phyloP scores from a whole-genome alignment of 2,888 invertebrate species.

The Ommatoiulus sabulosus region DNA sequence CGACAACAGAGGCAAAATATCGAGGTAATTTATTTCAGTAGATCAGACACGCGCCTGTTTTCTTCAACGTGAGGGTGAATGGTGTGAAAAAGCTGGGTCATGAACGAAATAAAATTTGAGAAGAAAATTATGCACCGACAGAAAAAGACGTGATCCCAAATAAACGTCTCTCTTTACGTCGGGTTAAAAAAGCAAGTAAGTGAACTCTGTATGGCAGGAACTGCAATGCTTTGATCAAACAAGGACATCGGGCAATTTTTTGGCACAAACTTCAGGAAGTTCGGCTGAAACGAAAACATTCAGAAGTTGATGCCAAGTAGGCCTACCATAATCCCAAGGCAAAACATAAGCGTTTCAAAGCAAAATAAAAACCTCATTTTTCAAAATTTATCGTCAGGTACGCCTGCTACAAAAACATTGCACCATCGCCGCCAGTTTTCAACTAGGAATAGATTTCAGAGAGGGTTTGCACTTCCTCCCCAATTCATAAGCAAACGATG shows the following conservation, averaged over 20 bases:
- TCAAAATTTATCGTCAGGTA: background rate
- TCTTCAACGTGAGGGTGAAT: background rate
- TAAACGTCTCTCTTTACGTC: background rate
- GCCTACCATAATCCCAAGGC: constrained; percentile 16
- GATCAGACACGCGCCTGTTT: background rate
- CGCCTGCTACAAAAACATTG: background rate
- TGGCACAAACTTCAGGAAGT: constrained; percentile 51
- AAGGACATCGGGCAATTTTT: constrained; percentile 47
- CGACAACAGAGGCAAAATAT: no score
- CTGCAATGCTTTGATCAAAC: constrained; percentile 18
- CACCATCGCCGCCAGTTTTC: no score
- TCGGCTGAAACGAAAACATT: constrained; percentile 30
- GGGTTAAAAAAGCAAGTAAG: constrained; percentile 30
- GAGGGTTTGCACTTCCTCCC: no score
- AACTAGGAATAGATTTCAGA: no score
- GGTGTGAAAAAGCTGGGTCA: constrained; percentile 15
- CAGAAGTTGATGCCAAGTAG: constrained; percentile 21
- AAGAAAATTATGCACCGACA: constrained; percentile 18
- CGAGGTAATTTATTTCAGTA: no score
- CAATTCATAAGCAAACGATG: no score
- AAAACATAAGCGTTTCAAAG: background rate
- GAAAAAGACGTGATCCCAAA: constrained; percentile 4
- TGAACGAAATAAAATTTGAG: constrained; percentile 12
- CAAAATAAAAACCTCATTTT: background rate
- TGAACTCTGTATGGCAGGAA: constrained; percentile 36